A percentile compares a stretch with the other conserved stretches of the same genome.
Conservation (phyloP, 2,797 vertebrate genomes). For the Sebastiscus tertius region DNA sequence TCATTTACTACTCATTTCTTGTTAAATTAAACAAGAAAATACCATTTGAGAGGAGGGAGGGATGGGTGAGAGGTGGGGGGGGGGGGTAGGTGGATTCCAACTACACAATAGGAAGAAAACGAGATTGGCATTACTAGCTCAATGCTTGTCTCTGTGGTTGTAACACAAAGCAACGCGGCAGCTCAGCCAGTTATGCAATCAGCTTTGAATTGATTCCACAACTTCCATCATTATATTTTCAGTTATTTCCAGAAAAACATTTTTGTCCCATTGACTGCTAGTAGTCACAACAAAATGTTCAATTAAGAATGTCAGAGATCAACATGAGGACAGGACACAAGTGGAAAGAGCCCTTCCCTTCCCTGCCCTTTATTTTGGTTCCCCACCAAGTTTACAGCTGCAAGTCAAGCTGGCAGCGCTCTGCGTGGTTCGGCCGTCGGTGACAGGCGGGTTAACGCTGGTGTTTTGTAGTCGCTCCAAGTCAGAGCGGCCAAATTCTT, state of each 20-base stretch:
- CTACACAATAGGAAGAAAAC: conserved; percentile 52
- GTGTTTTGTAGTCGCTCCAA: conserved; percentile 63
- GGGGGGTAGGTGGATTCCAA: conserved; percentile 39
- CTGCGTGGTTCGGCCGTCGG: conserved; percentile 34
- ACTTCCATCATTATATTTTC: background rate
- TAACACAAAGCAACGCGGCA: background rate
- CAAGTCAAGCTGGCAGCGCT: conserved; percentile 59
- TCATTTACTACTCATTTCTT: conserved; percentile 97
- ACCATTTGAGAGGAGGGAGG: conserved; percentile 84
- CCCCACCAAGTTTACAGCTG: conserved; percentile 62
- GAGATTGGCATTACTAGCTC: conserved; percentile 9
- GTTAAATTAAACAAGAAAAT: conserved; percentile 99
- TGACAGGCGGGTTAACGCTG: conserved; percentile 52
- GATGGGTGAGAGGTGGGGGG: background rate
- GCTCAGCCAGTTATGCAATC: conserved; percentile 6
- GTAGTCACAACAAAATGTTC: conserved; percentile 24
- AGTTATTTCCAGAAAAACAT: background rate
- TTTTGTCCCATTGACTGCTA: background rate
- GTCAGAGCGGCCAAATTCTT: conserved; percentile 61
- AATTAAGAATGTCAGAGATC: conserved; percentile 36
- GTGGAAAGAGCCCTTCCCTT: conserved; percentile 3
- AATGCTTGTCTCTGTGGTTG: conserved; percentile 14
- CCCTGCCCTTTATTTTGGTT: conserved; percentile 39
- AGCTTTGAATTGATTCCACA: background rate
- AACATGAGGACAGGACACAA: conserved; percentile 42